Evolutionary conservation across 1,140 invertebrate genomes (phyloP).

Genomic region (Wasmannia auropunctata): DNA sequence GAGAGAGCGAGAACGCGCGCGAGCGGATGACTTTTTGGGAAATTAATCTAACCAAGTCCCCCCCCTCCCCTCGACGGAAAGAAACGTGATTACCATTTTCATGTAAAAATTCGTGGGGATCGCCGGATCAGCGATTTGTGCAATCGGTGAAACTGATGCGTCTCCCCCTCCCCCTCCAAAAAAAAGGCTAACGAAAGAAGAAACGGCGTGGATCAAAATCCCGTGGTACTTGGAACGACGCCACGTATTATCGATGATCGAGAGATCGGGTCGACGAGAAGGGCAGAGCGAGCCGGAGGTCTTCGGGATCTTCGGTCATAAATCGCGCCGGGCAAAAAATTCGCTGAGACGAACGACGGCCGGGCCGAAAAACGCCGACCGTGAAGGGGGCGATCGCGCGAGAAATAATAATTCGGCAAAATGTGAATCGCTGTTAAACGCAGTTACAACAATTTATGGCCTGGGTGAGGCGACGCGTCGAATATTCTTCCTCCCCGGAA

Average conservation of each 20-base stretch:
- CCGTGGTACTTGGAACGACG: slow-evolving; percentile 35
- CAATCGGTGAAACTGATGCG: slow-evolving; percentile 35
- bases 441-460: slow-evolving; percentile 10
- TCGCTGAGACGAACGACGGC: slow-evolving; percentile 44
- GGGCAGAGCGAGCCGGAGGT: slow-evolving; percentile 4
- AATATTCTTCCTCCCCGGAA: background rate
- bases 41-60: slow-evolving; percentile 16
- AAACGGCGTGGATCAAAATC: slow-evolving; percentile 36
- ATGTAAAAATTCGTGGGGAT: slow-evolving; percentile 1
- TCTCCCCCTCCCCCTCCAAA: no score
- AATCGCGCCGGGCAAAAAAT: slow-evolving; percentile 52
- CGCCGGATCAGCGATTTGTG: slow-evolving; percentile 14
- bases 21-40: background rate
- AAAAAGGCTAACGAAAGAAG: slow-evolving; percentile 12
- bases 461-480: background rate
- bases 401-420: slow-evolving; percentile 51
- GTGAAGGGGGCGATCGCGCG: slow-evolving; percentile 29
- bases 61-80: no score
- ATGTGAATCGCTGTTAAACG: slow-evolving; percentile 33
- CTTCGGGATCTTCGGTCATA: slow-evolving; percentile 31
- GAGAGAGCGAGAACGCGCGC: background rate
- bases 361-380: slow-evolving; percentile 33
- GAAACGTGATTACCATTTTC: background rate
- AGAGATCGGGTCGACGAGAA: slow-evolving; percentile 46
- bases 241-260: slow-evolving; percentile 61